These are phyloP conservation scores for Agrochola macilenta DNA, from an alignment of 2,888 invertebrate genomes.

Conservation along the genomic window DNA sequence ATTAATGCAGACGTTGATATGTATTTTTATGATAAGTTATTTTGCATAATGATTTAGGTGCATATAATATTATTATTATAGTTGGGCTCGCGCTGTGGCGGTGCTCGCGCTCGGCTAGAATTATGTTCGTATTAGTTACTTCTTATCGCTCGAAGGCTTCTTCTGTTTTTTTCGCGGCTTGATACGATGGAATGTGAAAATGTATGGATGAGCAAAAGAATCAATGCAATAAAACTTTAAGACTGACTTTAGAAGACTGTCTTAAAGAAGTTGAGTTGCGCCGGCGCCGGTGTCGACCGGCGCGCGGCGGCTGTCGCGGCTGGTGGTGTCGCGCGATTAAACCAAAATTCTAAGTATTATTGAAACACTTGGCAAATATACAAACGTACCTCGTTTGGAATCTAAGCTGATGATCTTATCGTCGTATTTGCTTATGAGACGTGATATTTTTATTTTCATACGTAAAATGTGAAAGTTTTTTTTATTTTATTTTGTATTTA, in stretches of 20 bases:
- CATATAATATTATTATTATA: conserved; percentile 75
- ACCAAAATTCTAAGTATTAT: conserved; percentile 80
- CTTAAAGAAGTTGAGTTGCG: conserved; percentile 82
- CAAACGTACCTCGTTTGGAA: conserved; percentile 58
- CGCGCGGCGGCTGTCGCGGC: conserved; percentile 51
- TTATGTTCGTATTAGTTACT: conserved; percentile 65
- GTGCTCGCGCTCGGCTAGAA: conserved; percentile 52
- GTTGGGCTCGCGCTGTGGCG: conserved; percentile 56
- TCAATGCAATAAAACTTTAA: conserved; percentile 90
- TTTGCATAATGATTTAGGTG: conserved; percentile 82
- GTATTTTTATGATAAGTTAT: conserved; percentile 84
- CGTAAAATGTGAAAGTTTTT: conserved; percentile 73
- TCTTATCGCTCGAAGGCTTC: conserved; percentile 76
- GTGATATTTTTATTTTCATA: conserved; percentile 75
- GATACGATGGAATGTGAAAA: conserved; percentile 75
- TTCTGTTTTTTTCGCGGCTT: conserved; percentile 76
- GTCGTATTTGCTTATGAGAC: conserved; percentile 67
- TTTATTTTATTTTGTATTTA: conserved; percentile 61
- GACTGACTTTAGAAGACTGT: conserved; percentile 91
- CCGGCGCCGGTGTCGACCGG: conserved; percentile 43
- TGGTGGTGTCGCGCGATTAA: conserved; percentile 69
- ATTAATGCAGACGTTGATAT: conserved; percentile 80
- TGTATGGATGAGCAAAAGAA: conserved; percentile 81
- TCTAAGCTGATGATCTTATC: conserved; percentile 65
- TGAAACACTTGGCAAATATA: conserved; percentile 62